Conservation (phyloP, 1,140 invertebrate genomes). For the Dysdera silvatica region DNA sequence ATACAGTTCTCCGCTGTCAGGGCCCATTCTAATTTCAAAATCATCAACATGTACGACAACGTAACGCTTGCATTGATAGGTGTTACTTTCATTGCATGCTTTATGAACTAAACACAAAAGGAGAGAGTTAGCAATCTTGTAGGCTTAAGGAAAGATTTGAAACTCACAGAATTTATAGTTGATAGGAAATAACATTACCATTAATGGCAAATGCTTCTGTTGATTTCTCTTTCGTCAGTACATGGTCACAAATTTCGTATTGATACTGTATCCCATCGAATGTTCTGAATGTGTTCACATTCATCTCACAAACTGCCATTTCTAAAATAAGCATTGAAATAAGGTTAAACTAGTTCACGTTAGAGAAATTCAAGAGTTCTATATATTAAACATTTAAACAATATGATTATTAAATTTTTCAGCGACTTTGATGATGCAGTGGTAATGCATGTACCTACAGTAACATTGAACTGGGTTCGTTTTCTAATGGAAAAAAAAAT, state of each 20-base stretch:
- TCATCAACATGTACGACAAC: constrained; percentile 8
- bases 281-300: constrained; percentile 62
- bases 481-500: too few relatives aligned
- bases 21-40: constrained; percentile 8
- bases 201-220: constrained; percentile 38
- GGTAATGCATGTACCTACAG: too few relatives aligned
- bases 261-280: constrained; percentile 67
- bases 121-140: not conserved
- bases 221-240: constrained; percentile 62
- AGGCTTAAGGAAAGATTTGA: not conserved
- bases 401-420: not conserved
- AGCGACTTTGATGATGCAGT: not conserved
- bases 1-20: constrained; percentile 3
- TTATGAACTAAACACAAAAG: constrained; percentile 53
- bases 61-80: not conserved
- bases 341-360: not conserved
- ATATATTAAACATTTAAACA: constrained; percentile 47
- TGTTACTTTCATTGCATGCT: constrained; percentile 48
- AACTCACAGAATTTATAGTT: not conserved
- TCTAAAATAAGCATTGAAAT: constrained; percentile 4
- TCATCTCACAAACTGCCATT: constrained; percentile 57
- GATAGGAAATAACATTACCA: constrained; percentile 14
- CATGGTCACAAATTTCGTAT: constrained; percentile 70
- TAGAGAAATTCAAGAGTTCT: constrained; percentile 37
- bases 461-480: too few relatives aligned